Percentiles rank a stretch among this genome's conserved stretches.
Conservation (phyloP, 53 echinoderm and acorn worm species). For the Paelopatides confundens region DNA sequence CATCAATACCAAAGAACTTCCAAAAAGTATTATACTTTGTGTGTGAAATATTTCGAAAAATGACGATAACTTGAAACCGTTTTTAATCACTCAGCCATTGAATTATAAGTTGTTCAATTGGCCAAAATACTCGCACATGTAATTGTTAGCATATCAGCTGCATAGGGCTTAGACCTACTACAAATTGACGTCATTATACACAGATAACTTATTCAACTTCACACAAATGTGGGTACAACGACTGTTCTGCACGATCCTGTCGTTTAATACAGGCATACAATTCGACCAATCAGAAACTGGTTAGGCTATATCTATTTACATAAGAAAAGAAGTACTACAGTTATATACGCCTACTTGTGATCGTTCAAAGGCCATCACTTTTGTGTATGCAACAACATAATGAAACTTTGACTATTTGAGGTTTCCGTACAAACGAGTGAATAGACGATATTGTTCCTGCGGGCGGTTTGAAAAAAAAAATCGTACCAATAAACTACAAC, state of each 20-base stretch:
- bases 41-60: background rate
- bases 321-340: background rate
- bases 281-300: background rate
- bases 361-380: constrained; percentile 41
- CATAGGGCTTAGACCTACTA: too few species aligned
- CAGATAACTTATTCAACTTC: too few species aligned
- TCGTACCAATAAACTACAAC: background rate
- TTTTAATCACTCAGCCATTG: too few species aligned
- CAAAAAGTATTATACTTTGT: too few species aligned
- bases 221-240: too few species aligned
- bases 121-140: too few species aligned
- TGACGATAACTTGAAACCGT: too few species aligned
- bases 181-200: too few species aligned
- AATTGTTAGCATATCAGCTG: too few species aligned
- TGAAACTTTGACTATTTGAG: background rate
- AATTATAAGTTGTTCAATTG: too few species aligned
- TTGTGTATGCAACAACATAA: background rate
- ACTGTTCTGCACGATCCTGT: too few species aligned
- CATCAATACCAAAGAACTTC: too few species aligned
- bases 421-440: constrained; percentile 29
- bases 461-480: constrained; percentile 10
- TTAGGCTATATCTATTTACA: background rate
- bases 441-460: constrained; percentile 6
- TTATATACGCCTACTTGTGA: background rate
- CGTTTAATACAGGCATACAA: background rate